Percentiles rank a stretch among this genome's conserved stretches.
Evolutionary conservation across 2,888 invertebrate genomes (phyloP).

Genomic region (Lithophane ornitopus): DNA sequence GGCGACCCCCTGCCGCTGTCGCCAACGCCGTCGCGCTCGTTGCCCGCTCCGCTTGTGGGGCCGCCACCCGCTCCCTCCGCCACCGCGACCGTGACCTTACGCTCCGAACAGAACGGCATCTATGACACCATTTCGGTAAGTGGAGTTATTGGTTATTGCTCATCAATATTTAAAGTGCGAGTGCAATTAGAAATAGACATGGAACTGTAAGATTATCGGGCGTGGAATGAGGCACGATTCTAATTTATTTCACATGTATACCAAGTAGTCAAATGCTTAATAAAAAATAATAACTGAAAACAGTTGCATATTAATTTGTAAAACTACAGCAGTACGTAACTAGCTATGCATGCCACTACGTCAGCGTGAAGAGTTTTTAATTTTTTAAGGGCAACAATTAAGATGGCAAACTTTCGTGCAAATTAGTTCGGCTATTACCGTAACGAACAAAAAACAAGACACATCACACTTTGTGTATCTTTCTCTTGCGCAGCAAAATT

Average conservation of each 20-base stretch:
- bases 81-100: constrained; percentile 72
- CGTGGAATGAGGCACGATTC: constrained; percentile 4
- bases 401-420: background rate
- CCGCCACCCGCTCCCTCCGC: constrained; percentile 74
- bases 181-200: constrained; percentile 31
- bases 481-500: background rate
- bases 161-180: constrained; percentile 47
- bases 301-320: background rate
- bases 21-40: constrained; percentile 78
- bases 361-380: background rate
- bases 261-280: background rate
- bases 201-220: constrained; percentile 18
- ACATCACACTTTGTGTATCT: background rate
- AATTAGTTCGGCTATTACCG: background rate
- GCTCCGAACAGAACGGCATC: constrained; percentile 85
- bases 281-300: background rate
- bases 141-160: constrained; percentile 48
- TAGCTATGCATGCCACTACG: background rate
- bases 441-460: background rate
- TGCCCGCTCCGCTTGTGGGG: constrained; percentile 72
- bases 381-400: background rate
- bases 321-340: background rate
- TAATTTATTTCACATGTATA: background rate
- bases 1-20: constrained; percentile 85
- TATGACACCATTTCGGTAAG: constrained; percentile 89